These are phyloP conservation scores for Oligia fasciuncula DNA, from an alignment of 2,888 invertebrate genomes.

Conservation along the genomic window DNA sequence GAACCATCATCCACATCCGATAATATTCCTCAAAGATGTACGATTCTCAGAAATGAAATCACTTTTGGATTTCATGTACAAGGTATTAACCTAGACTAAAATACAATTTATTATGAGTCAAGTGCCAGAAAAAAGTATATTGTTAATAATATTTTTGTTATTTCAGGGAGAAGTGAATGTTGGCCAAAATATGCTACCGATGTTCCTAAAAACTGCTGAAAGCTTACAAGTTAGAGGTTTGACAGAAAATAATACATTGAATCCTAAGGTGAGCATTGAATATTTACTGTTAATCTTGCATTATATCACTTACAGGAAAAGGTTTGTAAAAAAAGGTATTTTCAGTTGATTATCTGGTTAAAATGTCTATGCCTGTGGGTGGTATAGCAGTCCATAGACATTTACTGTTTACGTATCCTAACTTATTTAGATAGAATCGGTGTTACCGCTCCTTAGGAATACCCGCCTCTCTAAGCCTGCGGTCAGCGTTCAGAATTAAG, in stretches of 20 bases:
- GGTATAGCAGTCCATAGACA: neutral
- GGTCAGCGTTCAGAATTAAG: neutral
- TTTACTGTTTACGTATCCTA: neutral
- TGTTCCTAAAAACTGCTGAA: conserved; percentile 97
- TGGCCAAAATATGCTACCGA: conserved; percentile 96
- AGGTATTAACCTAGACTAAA: conserved; percentile 86
- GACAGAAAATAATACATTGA: conserved; percentile 94
- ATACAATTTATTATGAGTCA: neutral
- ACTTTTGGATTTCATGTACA: conserved; percentile 97
- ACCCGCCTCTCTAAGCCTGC: neutral
- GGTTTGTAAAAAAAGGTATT: neutral
- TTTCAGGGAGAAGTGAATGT: conserved; percentile 95
- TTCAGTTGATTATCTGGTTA: neutral
- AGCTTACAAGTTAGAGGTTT: conserved; percentile 96
- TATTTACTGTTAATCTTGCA: neutral
- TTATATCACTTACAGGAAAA: neutral
- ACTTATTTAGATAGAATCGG: conserved; percentile 13
- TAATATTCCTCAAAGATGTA: conserved; percentile 98
- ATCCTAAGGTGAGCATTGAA: conserved; percentile 85
- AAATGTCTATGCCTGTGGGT: neutral
- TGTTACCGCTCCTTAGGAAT: neutral
- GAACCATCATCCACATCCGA: conserved; percentile 97
- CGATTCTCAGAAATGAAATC: conserved; percentile 97
- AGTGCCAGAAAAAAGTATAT: conserved; percentile 20
- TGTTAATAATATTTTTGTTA: conserved; percentile 40